A percentile compares a stretch with the other conserved stretches of the same genome.
Conservation (phyloP, 2,888 invertebrate genomes). For the Ethmia dodecea region DNA sequence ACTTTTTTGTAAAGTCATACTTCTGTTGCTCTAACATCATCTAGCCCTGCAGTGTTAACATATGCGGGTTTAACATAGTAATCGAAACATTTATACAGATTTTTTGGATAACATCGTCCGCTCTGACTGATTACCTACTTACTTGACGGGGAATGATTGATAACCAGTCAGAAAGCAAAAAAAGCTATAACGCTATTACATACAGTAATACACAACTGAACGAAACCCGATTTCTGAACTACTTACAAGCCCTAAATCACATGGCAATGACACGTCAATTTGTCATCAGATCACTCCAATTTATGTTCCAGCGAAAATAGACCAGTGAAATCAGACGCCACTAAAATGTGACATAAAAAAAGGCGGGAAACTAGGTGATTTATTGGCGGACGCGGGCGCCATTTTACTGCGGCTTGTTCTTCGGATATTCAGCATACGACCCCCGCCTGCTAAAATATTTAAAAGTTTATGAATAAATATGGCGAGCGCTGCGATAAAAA, state of each 20-base stretch:
- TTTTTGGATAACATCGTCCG: too few relatives aligned
- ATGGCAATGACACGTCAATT: constrained; percentile 8
- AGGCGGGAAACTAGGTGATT: constrained; percentile 37
- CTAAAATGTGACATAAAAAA: constrained; percentile 38
- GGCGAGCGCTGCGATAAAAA: constrained; percentile 1
- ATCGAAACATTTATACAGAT: too few relatives aligned
- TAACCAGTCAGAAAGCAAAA: not conserved
- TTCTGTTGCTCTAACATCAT: too few relatives aligned
- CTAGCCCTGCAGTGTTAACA: too few relatives aligned
- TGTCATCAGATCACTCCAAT: constrained; percentile 10
- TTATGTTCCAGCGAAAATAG: constrained; percentile 32
- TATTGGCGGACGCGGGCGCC: constrained; percentile 33
- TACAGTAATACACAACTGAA: constrained; percentile 1
- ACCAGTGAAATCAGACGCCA: constrained; percentile 39
- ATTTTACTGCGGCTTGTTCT: constrained; percentile 24
- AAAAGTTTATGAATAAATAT: constrained; percentile 27
- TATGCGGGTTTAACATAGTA: too few relatives aligned
- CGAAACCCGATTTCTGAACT: constrained; percentile 1
- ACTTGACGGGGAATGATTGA: too few relatives aligned
- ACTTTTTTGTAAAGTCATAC: too few relatives aligned
- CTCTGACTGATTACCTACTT: too few relatives aligned
- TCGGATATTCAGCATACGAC: constrained; percentile 13
- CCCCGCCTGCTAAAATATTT: constrained; percentile 36
- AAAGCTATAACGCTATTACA: too few relatives aligned
- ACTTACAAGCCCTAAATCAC: constrained; percentile 4